Evolutionary conservation across 2,113 vertebrate species (phyloP).

Genomic region (Taxidea taxus): DNA sequence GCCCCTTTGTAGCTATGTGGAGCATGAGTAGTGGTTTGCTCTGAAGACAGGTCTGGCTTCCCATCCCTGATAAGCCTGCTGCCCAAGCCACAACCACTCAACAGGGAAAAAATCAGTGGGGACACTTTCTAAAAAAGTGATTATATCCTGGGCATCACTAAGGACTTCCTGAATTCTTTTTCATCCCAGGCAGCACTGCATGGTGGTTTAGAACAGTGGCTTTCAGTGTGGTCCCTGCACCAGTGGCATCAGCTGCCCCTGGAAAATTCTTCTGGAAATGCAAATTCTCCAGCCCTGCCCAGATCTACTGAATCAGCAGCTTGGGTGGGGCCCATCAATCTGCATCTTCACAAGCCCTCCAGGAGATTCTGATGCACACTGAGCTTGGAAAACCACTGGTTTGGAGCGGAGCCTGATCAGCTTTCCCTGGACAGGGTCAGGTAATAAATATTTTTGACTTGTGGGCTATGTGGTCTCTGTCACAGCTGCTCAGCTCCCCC

Average conservation of each 20-base stretch:
- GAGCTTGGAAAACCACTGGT: not conserved
- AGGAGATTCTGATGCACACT: no score
- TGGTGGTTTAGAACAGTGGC: no score
- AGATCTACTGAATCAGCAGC: not conserved
- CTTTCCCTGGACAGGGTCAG: not conserved
- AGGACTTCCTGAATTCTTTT: not conserved
- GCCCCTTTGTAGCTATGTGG: not conserved
- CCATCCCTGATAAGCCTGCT: not conserved
- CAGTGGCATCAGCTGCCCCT: not conserved
- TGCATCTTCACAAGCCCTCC: not conserved
- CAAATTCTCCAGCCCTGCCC: not conserved
- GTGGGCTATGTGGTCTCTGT: not conserved
- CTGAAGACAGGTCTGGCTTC: not conserved
- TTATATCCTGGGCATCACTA: not conserved
- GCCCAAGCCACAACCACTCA: not conserved
- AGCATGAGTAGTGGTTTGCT: not conserved
- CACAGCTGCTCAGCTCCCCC: no score
- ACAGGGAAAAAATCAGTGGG: not conserved
- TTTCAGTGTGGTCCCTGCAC: not conserved
- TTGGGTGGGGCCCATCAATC: accelerated
- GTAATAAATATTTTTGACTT: not conserved
- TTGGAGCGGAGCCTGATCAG: not conserved
- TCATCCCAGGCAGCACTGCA: not conserved
- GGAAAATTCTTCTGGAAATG: not conserved
- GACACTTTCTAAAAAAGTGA: not conserved